Evolutionary conservation across 30 jellyfish, hydroid and myxozoan genomes (phyloP), one percentile per base, ranked within the genome.

Genomic region (Aurelia sp.): DNA sequence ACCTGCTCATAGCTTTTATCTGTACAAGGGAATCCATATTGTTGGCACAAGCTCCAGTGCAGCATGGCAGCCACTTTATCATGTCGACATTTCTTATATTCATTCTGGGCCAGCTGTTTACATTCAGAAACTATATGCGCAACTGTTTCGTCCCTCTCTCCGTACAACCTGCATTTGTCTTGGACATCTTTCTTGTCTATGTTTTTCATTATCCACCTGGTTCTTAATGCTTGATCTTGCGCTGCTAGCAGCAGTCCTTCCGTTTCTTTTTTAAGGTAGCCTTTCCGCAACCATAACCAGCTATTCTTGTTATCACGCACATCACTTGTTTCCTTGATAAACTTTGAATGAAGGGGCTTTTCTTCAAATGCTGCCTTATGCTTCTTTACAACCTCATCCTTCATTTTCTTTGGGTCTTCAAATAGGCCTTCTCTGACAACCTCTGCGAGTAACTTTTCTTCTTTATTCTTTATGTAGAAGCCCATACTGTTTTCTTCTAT

Each of bases 121-220:
- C 35, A 51, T 73, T 53, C 85, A 47, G 74, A 73, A 13, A 50
- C 71, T 44, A 73, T 53, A 73, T 73, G 85, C 71, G 40, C 71
- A 44, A 50, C 51, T 12, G 85, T 73, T 73, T 73, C 74, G 71
- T 73, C 85, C 16, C n/a, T 3, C 85, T 73, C 40, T 73, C 85
- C 85, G 47, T 76, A 73, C 71, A 47, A 53, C 59, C 85, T 48
- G 47, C 85, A 47, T 44, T 73, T 68, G 33, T 31, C 80, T 8
- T 68, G 57, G 22, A 22, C 80, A 8, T 22, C 80, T 68, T 68
- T 27, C 60, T 27, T 27, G 33, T 27, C 33, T 27, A 27, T 27
- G 33, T 27, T 27, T 27, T 68, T 13, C 35, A 21, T 64, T 27
- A 27, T 27, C 33, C 33, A 27, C 2, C 33, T 27, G 33, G 33